Evolutionary conservation across 1,140 invertebrate genomes (phyloP).

Genomic region (Chironomus tepperi): DNA sequence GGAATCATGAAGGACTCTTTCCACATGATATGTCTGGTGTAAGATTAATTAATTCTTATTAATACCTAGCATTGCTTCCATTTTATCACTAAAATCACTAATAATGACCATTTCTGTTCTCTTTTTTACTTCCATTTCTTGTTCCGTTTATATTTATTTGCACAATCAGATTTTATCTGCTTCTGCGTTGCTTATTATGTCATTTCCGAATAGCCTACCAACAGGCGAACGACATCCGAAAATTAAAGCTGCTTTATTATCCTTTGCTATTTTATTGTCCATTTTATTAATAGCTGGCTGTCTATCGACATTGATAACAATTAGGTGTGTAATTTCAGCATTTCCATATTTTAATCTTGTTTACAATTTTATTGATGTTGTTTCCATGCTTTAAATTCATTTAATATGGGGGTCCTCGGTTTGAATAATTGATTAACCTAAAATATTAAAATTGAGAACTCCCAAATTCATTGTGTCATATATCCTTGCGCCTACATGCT

Average conservation of each 20-base stretch:
- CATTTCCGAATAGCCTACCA: slow-evolving; percentile 34
- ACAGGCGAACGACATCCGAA: slow-evolving; percentile 29
- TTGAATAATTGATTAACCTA: no score
- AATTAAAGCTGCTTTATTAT: slow-evolving; percentile 30
- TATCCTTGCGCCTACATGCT: no score
- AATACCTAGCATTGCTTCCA: background rate
- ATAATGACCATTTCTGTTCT: slow-evolving; percentile 29
- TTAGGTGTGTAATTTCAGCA: slow-evolving; percentile 31
- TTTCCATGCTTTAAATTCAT: no score
- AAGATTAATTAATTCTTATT: slow-evolving; percentile 29
- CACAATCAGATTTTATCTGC: slow-evolving; percentile 25
- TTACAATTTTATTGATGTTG: no score
- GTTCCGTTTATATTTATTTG: background rate
- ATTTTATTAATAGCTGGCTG: slow-evolving; percentile 34
- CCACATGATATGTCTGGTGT: slow-evolving; percentile 38
- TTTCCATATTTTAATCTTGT: no score
- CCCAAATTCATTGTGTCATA: no score
- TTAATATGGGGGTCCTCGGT: no score
- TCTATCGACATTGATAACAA: slow-evolving; percentile 35
- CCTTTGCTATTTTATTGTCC: slow-evolving; percentile 31
- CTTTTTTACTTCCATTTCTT: slow-evolving; percentile 26
- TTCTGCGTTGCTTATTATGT: slow-evolving; percentile 33
- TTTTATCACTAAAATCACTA: slow-evolving; percentile 22
- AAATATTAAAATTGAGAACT: no score
- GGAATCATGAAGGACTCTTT: slow-evolving; percentile 34